Conservation (phyloP, 2,888 invertebrate genomes). For the Diarsia rubi region DNA sequence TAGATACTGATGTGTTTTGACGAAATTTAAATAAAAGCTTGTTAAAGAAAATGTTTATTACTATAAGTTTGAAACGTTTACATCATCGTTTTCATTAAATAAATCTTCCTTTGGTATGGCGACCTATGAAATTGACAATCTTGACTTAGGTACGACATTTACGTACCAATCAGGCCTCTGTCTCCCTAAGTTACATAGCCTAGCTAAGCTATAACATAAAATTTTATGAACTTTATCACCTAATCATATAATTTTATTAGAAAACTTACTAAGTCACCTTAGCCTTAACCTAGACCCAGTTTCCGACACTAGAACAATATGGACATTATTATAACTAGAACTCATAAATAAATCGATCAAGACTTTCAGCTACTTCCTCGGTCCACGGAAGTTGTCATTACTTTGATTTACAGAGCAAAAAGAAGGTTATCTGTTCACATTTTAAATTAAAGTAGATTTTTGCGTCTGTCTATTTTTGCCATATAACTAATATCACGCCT, state of each 20-base stretch:
- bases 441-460: not conserved
- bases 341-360: not conserved
- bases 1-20: no score
- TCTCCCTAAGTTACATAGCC: not conserved
- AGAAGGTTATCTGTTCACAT: not conserved
- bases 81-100: not conserved
- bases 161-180: not conserved
- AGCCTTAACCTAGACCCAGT: constrained; percentile 32
- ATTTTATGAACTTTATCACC: constrained; percentile 2
- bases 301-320: constrained; percentile 1
- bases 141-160: not conserved
- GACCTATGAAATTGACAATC: not conserved
- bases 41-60: not conserved
- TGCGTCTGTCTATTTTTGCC: not conserved
- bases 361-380: constrained; percentile 37
- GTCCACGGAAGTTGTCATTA: constrained; percentile 36
- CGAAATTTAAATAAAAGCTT: not conserved
- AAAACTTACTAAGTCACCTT: not conserved
- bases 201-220: not conserved
- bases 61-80: not conserved
- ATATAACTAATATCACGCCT: not conserved
- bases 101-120: no score
- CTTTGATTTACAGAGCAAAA: constrained; percentile 34
- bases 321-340: not conserved
- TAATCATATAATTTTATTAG: constrained; percentile 16